Base-by-base conservation (phyloP, 2,888 invertebrate species). In the Limulus polyphemus region DNA sequence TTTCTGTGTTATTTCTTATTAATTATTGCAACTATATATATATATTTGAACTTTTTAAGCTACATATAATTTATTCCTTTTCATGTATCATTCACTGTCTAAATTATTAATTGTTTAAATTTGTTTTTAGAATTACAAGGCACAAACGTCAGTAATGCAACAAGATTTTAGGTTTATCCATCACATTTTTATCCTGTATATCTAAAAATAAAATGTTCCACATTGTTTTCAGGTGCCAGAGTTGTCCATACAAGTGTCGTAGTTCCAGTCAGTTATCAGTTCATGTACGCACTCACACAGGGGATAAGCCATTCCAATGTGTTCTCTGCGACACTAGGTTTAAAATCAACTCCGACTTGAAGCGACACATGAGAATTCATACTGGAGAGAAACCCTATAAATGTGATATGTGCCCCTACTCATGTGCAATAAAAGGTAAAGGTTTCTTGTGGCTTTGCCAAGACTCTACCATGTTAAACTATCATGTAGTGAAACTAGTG, bases 201-300 rank as follows among this genome's bases (percentile, higher is more conserved):
- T 32, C 32, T 61, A 47, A 49, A 57, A 46, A 32, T 32, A 32
- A 32, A 32, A 32, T 32, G 32, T 32, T 32, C 3, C 3, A 32
- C 32, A 32, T 32, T 16, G 47, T 47, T n/a, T 69, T 7, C 70
- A 79, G 79, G 65, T 79, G 79, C 65, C 79, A 79, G 72, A 73
- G 79, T 7, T 80, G 80, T 69, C 72, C 76, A 3, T 79, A 79
- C 67, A 74, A 76, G 58, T 76, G 77, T 56, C 74, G 77, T 52
- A 78, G 77, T 62, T 74, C 77, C 14, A 77, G 77, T 56, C 78
- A 79, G 70, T 72, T 80, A 52, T 75, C 75, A 14, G 77, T 78
- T n/a, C 79, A 79, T 67, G 71, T 78, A 14, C 69, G 78, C 12
- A 74, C 73, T 11, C 79, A 79, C 68, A 79, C 79, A 46, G 78